These are phyloP conservation scores for Sminthurides bifidus DNA, from an alignment of 1,140 invertebrate species.

Conservation along the genomic window DNA sequence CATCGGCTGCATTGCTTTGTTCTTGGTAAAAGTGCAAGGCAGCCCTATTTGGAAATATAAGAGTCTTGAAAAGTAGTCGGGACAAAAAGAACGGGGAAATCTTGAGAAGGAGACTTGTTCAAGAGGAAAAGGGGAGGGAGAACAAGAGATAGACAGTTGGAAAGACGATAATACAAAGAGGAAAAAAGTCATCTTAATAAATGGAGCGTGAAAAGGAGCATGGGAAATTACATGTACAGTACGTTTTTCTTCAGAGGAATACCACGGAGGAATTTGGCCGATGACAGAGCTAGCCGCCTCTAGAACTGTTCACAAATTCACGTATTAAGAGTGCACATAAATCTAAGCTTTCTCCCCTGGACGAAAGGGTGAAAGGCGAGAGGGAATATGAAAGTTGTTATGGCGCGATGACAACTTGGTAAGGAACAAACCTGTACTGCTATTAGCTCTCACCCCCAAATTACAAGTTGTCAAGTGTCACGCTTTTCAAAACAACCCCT, in stretches of 20 bases:
- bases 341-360: too few relatives aligned
- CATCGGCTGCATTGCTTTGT: too few relatives aligned
- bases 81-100: too few relatives aligned
- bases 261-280: background rate
- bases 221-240: background rate
- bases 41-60: background rate
- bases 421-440: too few relatives aligned
- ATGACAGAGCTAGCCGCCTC: background rate
- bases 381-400: slow-evolving; percentile 8
- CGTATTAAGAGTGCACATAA: background rate
- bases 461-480: slow-evolving; percentile 26
- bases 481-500: too few relatives aligned
- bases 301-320: background rate
- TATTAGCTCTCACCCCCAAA: slow-evolving; percentile 18
- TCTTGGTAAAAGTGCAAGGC: background rate
- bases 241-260: background rate
- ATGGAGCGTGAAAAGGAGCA: slow-evolving; percentile 27
- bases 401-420: too few relatives aligned
- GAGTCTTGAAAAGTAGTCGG: background rate
- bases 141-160: background rate
- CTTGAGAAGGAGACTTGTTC: too few relatives aligned
- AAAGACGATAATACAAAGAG: slow-evolving; percentile 12
- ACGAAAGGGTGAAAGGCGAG: too few relatives aligned
- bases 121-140: too few relatives aligned
- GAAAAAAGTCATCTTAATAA: slow-evolving; percentile 29